These are phyloP conservation scores for Venusia cambrica DNA, from an alignment of 2,888 invertebrate species.

Conservation along the genomic window DNA sequence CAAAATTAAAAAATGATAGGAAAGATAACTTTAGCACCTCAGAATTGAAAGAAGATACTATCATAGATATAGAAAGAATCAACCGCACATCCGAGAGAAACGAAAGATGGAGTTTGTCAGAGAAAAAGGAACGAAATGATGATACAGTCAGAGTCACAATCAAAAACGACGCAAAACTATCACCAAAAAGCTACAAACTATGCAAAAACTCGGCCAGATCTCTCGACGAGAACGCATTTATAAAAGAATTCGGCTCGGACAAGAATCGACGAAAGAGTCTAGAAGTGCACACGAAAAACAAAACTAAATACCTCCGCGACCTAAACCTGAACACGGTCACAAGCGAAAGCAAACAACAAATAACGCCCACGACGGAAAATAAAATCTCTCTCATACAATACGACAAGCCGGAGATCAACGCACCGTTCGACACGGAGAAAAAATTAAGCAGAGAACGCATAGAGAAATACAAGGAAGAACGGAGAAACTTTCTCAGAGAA, in stretches of 20 bases:
- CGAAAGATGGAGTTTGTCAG: no score
- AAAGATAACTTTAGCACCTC: no score
- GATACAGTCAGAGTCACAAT: slow-evolving; percentile 43
- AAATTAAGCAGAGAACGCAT: slow-evolving; percentile 88
- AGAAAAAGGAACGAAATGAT: slow-evolving; percentile 53
- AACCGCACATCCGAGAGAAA: no score
- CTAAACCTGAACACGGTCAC: slow-evolving; percentile 63
- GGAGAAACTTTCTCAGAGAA: slow-evolving; percentile 91
- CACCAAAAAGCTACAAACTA: slow-evolving; percentile 80
- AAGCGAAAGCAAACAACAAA: slow-evolving; percentile 51
- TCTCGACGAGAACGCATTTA: slow-evolving; percentile 87
- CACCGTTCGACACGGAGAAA: slow-evolving; percentile 69
- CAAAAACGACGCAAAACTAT: slow-evolving; percentile 44
- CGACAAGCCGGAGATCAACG: slow-evolving; percentile 54
- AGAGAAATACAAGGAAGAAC: slow-evolving; percentile 94
- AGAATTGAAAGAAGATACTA: no score
- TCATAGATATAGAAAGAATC: no score
- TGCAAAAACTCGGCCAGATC: slow-evolving; percentile 85
- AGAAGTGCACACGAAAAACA: slow-evolving; percentile 83
- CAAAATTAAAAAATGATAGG: no score
- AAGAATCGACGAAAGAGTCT: slow-evolving; percentile 81
- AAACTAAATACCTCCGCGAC: slow-evolving; percentile 75
- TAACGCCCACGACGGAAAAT: slow-evolving; percentile 83
- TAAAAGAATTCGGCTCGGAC: slow-evolving; percentile 83
- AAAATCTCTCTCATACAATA: slow-evolving; percentile 82